These are phyloP conservation scores for Bombus superbus DNA, from an alignment of 1,140 invertebrate genomes.

Conservation along the genomic window DNA sequence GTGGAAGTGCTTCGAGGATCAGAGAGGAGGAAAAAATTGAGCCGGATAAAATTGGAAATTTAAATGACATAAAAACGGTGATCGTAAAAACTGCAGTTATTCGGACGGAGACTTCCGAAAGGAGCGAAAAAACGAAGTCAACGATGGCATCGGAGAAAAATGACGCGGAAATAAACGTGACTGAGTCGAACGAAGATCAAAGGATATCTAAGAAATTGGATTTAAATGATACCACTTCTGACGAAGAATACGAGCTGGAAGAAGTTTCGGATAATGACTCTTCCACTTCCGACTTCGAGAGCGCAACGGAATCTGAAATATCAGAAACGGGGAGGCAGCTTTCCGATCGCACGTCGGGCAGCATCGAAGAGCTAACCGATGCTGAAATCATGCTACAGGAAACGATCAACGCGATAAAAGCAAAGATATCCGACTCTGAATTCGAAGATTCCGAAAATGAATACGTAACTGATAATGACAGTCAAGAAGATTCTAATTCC, in stretches of 20 bases:
- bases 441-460: constrained; percentile 57
- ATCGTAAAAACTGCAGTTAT: background rate
- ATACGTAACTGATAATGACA: constrained; percentile 47
- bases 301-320: constrained; percentile 46
- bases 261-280: constrained; percentile 38
- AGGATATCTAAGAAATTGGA: background rate
- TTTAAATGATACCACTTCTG: constrained; percentile 52
- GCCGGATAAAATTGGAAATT: background rate
- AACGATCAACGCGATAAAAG: constrained; percentile 78
- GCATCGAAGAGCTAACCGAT: constrained; percentile 70
- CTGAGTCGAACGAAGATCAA: background rate
- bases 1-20: background rate
- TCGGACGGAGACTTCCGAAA: background rate
- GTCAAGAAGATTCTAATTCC: constrained; percentile 34
- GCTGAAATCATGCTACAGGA: constrained; percentile 77
- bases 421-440: constrained; percentile 75
- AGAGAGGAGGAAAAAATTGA: background rate
- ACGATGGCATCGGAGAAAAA: too few relatives aligned
- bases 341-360: constrained; percentile 48
- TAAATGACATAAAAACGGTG: background rate
- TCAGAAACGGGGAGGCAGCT: constrained; percentile 39
- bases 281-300: constrained; percentile 49
- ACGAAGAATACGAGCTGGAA: constrained; percentile 54
- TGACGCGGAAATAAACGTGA: background rate
- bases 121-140: background rate